A percentile compares a stretch with the other conserved stretches of the same genome.
Evolutionary conservation across 2,113 vertebrate species (phyloP).

Genomic region (Eudorcas thomsonii): DNA sequence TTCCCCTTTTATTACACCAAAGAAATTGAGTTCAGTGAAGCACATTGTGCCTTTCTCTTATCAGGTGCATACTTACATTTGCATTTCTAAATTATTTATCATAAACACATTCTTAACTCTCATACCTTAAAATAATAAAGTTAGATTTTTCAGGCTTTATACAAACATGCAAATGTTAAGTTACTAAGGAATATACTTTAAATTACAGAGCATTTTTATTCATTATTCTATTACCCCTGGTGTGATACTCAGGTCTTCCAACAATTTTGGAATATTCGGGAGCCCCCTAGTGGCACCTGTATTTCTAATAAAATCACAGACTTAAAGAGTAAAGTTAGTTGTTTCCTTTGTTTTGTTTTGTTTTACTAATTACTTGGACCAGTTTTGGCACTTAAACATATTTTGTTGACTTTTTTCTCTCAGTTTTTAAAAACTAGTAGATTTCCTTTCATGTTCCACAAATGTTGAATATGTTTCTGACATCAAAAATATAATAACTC

Average conservation of each 20-base stretch:
- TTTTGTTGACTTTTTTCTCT: not conserved
- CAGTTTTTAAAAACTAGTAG: not conserved
- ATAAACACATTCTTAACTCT: slow-evolving; percentile 51
- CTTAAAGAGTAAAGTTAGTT: not conserved
- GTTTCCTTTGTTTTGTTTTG: not conserved
- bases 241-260: not conserved
- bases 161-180: slow-evolving; percentile 25
- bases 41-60: not conserved
- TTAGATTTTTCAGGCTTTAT: slow-evolving; percentile 11
- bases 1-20: not conserved
- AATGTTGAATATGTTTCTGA: not conserved
- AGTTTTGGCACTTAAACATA: not conserved
- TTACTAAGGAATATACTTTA: slow-evolving; percentile 20
- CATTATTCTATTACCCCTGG: not conserved
- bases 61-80: slow-evolving; percentile 42
- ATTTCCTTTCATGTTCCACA: not conserved
- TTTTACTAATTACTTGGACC: not conserved
- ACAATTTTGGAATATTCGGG: slow-evolving; percentile 41
- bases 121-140: slow-evolving; percentile 59
- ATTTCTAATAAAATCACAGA: not conserved
- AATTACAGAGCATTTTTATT: slow-evolving; percentile 22
- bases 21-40: slow-evolving; percentile 25
- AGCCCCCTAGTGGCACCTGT: slow-evolving; percentile 63
- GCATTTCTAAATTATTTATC: slow-evolving; percentile 53
- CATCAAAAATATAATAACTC: not conserved